Conservation (phyloP, 2,113 vertebrate genomes). For the Cynocephalus volans region DNA sequence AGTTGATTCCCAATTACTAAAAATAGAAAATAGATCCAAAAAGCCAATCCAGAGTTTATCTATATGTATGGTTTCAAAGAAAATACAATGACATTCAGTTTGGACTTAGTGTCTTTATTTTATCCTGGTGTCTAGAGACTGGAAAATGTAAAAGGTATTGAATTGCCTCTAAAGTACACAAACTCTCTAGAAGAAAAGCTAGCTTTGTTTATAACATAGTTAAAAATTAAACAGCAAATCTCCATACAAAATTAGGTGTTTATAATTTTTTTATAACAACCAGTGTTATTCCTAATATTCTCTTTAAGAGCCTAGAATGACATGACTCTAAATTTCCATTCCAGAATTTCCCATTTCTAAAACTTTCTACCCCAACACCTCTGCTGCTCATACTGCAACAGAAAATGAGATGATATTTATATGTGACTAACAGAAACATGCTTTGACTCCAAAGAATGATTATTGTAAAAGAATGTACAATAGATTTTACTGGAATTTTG, state of each 20-base stretch:
- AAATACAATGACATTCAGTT: background rate
- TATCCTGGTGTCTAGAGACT: background rate
- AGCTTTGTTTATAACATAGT: background rate
- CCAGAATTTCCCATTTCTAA: background rate
- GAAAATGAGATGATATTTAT: constrained; percentile 7
- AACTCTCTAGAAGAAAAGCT: background rate
- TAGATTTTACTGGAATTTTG: background rate
- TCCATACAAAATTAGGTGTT: constrained; percentile 12
- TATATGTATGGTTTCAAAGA: background rate
- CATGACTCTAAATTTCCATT: background rate
- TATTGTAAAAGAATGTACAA: background rate
- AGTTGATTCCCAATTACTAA: background rate
- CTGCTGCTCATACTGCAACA: background rate
- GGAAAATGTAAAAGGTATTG: background rate
- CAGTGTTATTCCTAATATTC: background rate
- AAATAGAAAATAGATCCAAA: constrained; percentile 32
- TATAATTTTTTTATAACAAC: background rate
- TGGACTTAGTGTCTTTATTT: background rate
- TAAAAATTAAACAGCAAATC: constrained; percentile 23
- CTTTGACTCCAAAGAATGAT: background rate
- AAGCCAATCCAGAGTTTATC: background rate
- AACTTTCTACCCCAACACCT: background rate
- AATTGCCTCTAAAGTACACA: background rate
- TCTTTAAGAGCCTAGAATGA: background rate
- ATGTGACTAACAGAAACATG: background rate